Evolutionary conservation across 2,888 invertebrate species (phyloP), one percentile per base, ranked within the genome.

Genomic region (Harmothoe impar): DNA sequence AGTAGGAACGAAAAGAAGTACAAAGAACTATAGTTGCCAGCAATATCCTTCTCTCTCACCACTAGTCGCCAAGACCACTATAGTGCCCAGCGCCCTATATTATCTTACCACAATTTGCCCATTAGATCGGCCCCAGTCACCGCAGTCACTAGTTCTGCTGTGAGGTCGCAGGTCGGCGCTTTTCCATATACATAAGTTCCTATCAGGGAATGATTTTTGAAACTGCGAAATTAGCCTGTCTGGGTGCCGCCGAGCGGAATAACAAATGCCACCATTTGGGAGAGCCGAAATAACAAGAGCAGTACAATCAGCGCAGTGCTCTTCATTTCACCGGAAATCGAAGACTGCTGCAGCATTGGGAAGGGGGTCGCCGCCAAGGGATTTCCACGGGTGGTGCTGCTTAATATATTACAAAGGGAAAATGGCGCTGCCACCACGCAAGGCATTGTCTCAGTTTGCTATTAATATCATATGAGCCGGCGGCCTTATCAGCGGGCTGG

Each of bases 181-280:
- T 54, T 54, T 54, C 86, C 86, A 86, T 54, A 86, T 54, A 86
- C 86, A 86, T 86, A 86, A 52, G 54, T 33, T 56, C 54, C 54
- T 54, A 52, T 54, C 52, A 86, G 86, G 86, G 86, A 54, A 54
- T 86, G 86, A 86, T 86, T 86, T 86, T 86, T 86, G 86, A 86
- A 86, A 86, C 54, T 86, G 86, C 52, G 86, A 91, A 89, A 89
- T n/a, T 91, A 33, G 35, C 88, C 31, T 31, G 56, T 33, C 72
- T 85, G 52, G 90, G 78, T 33, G 56, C 54, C 29, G 90, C 86
- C 25, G 54, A 20, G 56, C 86, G 56, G 86, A 86, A 86, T 86
- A 86, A 86, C 86, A 86, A 86, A 86, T 86, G 86, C 86, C 56
- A 86, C 86, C 86, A 86, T 52, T 86, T 86, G 86, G 86, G 54